Conservation (phyloP, 2,888 invertebrate genomes). For the Tyria jacobaeae region DNA sequence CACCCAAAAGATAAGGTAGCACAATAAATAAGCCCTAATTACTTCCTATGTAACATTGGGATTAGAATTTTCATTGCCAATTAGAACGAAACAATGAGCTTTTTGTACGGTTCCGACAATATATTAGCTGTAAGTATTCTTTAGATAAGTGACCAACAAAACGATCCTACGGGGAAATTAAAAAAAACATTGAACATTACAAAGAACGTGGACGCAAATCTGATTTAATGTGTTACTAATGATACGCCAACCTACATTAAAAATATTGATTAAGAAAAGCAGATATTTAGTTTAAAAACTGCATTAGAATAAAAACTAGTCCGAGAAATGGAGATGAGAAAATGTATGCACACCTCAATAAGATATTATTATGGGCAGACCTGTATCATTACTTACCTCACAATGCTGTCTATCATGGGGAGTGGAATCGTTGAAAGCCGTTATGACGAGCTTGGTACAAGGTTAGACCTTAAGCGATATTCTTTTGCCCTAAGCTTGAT, state of each 20-base stretch:
- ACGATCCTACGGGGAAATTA: not conserved
- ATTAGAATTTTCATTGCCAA: slow-evolving; percentile 64
- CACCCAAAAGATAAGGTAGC: slow-evolving; percentile 74
- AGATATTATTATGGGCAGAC: slow-evolving; percentile 52
- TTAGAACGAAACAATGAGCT: slow-evolving; percentile 59
- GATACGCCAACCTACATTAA: not conserved
- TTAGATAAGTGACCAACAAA: slow-evolving; percentile 11
- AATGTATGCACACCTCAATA: slow-evolving; percentile 48
- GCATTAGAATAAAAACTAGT: slow-evolving; percentile 38
- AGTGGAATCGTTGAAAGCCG: slow-evolving; percentile 70
- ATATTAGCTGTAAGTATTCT: slow-evolving; percentile 10
- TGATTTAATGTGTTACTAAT: not conserved
- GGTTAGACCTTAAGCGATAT: slow-evolving; percentile 45
- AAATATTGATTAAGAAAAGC: slow-evolving; percentile 20
- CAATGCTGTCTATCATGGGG: slow-evolving; percentile 73
- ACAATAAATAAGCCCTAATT: slow-evolving; percentile 81
- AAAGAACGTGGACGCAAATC: not conserved
- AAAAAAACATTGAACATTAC: not conserved
- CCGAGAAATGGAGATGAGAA: slow-evolving; percentile 53
- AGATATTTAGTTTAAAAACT: slow-evolving; percentile 17
- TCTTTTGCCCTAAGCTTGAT: not conserved
- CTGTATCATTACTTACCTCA: slow-evolving; percentile 65
- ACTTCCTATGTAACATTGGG: slow-evolving; percentile 71
- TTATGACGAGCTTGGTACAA: slow-evolving; percentile 54
- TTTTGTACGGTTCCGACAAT: slow-evolving; percentile 43